Evolutionary conservation across 2,797 vertebrate genomes (phyloP).

Genomic region (Simalia tracyae): DNA sequence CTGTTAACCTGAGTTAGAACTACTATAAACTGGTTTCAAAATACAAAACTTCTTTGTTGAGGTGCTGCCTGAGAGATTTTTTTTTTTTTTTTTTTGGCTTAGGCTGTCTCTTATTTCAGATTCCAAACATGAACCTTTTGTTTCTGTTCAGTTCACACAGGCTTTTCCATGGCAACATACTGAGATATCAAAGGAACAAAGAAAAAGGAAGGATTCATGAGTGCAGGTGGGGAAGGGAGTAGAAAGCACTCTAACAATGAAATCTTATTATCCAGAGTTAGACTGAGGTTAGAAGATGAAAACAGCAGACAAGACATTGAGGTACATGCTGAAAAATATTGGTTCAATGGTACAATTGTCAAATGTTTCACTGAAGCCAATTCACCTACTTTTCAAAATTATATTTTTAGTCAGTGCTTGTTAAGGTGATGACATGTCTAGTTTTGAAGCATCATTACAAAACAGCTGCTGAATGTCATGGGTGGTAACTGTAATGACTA

Average conservation of each 20-base stretch:
- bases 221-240: constrained; percentile 24
- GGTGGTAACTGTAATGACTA: no score
- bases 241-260: background rate
- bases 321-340: background rate
- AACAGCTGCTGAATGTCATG: background rate
- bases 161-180: constrained; percentile 51
- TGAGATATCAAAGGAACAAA: constrained; percentile 48
- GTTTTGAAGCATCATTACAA: constrained; percentile 53
- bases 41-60: constrained; percentile 27
- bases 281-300: background rate
- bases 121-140: constrained; percentile 48
- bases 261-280: constrained; percentile 1
- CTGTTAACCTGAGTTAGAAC: constrained; percentile 3
- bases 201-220: constrained; percentile 24
- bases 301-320: constrained; percentile 20
- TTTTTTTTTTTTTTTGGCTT: constrained; percentile 27
- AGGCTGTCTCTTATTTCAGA: constrained; percentile 55
- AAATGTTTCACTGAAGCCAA: background rate
- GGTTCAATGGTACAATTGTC: constrained; percentile 24
- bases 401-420: constrained; percentile 40
- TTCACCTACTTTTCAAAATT: constrained; percentile 34
- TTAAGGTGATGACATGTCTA: constrained; percentile 37
- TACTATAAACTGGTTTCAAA: constrained; percentile 46
- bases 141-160: constrained; percentile 37
- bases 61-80: constrained; percentile 30